Evolutionary conservation across 2,888 invertebrate species (phyloP).

Genomic region (Mantis religiosa): DNA sequence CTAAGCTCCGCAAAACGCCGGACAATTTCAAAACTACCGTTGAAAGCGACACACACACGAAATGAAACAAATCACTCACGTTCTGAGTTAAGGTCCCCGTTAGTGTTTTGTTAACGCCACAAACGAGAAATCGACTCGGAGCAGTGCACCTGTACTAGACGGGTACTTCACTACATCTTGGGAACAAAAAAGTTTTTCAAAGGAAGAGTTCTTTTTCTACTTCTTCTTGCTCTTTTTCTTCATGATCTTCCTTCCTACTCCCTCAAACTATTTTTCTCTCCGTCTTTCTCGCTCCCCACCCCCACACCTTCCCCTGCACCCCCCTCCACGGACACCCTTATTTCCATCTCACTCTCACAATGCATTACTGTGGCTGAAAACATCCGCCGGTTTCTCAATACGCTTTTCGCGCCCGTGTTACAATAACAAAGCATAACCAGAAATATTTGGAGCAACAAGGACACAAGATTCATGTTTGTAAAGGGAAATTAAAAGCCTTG

Average conservation of each 20-base stretch:
- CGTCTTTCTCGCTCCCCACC: neutral
- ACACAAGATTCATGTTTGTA: neutral
- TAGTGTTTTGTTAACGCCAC: neutral
- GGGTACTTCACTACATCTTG: conserved; percentile 9
- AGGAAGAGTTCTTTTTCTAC: conserved; percentile 1
- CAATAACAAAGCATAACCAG: neutral
- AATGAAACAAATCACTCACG: neutral
- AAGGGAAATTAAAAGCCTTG: neutral
- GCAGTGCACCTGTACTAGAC: neutral
- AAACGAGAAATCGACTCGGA: neutral
- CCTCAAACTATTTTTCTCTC: neutral
- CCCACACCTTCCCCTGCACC: conserved; percentile 15
- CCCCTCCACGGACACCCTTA: neutral
- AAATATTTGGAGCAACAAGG: neutral
- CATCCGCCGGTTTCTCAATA: neutral
- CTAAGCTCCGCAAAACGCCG: neutral
- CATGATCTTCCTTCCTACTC: neutral
- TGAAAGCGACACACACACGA: neutral
- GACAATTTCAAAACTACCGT: neutral
- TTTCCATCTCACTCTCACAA: neutral
- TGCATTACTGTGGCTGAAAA: conserved; percentile 8
- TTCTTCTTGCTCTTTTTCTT: neutral
- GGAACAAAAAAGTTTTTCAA: conserved; percentile 5
- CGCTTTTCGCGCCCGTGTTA: neutral
- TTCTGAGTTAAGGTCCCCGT: neutral